Conservation (phyloP, 1,140 invertebrate genomes). For the Zelostemma sp. region DNA sequence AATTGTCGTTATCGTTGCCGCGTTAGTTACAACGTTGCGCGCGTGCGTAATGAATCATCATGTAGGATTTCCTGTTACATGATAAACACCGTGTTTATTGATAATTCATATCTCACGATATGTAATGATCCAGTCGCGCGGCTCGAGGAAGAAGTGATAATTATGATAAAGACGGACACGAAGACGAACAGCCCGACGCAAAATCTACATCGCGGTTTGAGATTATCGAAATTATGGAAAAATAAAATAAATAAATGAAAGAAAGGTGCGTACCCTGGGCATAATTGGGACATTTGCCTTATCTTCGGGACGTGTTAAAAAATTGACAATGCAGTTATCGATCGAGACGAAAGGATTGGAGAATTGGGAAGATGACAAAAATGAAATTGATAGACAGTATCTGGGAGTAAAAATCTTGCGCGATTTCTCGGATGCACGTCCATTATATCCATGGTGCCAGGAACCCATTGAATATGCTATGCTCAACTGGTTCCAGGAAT, state of each 20-base stretch:
- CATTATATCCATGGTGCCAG: conserved; percentile 32
- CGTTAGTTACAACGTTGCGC: conserved; percentile 38
- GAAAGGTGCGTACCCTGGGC: no score
- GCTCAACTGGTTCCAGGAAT: conserved; percentile 56
- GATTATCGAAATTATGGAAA: no score
- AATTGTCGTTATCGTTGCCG: conserved; percentile 47
- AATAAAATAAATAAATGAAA: no score
- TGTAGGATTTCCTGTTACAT: conserved; percentile 46
- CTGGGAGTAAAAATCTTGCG: neutral
- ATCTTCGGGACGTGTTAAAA: no score
- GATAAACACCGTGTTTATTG: conserved; percentile 48
- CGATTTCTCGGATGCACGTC: conserved; percentile 24
- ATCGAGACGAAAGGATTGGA: neutral
- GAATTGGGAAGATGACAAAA: conserved; percentile 7
- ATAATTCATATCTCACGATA: conserved; percentile 41
- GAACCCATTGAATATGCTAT: conserved; percentile 41
- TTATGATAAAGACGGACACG: conserved; percentile 26
- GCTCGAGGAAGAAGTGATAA: conserved; percentile 25
- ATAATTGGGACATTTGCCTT: no score
- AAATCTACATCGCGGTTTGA: conserved; percentile 12
- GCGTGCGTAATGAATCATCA: conserved; percentile 42
- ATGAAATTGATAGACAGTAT: conserved; percentile 11
- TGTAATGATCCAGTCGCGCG: conserved; percentile 16
- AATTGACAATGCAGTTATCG: no score
- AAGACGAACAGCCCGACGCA: conserved; percentile 19